Percentiles rank a stretch among this genome's conserved stretches.
These are phyloP conservation scores for Gephyroberyx darwinii DNA, from an alignment of 2,797 vertebrate genomes.

Conservation along the genomic window DNA sequence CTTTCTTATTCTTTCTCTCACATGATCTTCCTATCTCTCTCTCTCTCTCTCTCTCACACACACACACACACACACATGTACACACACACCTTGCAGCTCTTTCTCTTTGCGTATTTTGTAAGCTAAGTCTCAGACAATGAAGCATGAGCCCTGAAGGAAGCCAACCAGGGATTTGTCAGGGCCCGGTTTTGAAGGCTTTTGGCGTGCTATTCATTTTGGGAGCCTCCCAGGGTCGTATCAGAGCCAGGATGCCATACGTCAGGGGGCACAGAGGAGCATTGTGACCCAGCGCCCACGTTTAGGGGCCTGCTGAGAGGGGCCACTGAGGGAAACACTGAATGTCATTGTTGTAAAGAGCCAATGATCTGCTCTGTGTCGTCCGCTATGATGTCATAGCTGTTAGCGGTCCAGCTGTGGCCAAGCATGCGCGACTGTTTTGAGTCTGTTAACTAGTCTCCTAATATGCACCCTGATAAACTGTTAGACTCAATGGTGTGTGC, in stretches of 20 bases:
- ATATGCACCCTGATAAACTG: neutral
- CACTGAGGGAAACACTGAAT: conserved; percentile 66
- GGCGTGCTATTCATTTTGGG: conserved; percentile 38
- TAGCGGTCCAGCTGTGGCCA: conserved; percentile 70
- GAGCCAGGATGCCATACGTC: conserved; percentile 71
- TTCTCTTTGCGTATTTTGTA: conserved; percentile 38
- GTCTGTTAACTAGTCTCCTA: neutral
- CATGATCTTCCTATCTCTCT: conserved; percentile 4
- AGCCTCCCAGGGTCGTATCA: conserved; percentile 54
- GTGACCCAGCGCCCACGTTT: conserved; percentile 68
- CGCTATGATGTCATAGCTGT: conserved; percentile 63
- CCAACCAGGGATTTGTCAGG: conserved; percentile 45
- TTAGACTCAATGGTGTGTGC: conserved; percentile 18
- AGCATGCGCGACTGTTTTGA: conserved; percentile 38
- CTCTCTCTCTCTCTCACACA: neutral
- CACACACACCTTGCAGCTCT: conserved; percentile 43
- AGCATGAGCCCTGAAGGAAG: conserved; percentile 39
- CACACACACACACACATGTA: neutral
- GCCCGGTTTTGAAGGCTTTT: conserved; percentile 45
- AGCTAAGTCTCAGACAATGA: conserved; percentile 37
- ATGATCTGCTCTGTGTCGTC: conserved; percentile 51
- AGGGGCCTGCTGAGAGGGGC: conserved; percentile 63
- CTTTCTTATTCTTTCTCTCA: conserved; percentile 15
- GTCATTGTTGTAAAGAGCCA: conserved; percentile 68
- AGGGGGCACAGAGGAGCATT: conserved; percentile 73